Base-by-base conservation (phyloP, 2,888 invertebrate species). In the Andrena minutula region DNA sequence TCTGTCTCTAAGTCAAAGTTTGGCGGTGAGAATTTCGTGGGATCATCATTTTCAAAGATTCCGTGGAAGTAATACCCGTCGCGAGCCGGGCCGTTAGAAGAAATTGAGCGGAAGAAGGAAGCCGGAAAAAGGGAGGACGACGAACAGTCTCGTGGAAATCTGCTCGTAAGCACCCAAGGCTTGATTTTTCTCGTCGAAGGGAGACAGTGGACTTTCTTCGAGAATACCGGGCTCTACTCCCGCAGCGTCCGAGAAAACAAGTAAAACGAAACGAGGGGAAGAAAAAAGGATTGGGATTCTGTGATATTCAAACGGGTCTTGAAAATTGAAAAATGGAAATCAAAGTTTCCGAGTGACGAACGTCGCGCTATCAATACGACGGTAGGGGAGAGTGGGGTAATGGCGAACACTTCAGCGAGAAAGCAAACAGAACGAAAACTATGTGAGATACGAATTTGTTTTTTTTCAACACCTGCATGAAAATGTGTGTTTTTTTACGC, bases 91-190 rank as follows among this genome's bases (percentile, higher is more conserved):
- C 56, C 51, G 72, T 85, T 75, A 75, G 49, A 47, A 82, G 81
- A 87, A 85, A 87, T 76, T 77, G 79, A 60, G 70, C 74, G 75
- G 71, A 85, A 58, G 73, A 53, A 47, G 63, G 63, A 70, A 69
- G 65, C 56, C 47, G 53, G 63, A 64, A 35, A 61, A 64, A 53
- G 16, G 49, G 47, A 70, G 30, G 56, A 63, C n/a, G 56, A 30
- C 28, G 49, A 70, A 69, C 51, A 20, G 60, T 69, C 68, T 47
- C 60, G 56, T 61, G 74, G 71, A 82, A 84, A 86, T 87, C 70
- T 68, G 56, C 64, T 73, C 56, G 61, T 66, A 66, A 79, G 74
- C 53, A 63, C 23, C 28, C 30, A 32, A 58, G 61, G 28, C 66
- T 82, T 72, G 82, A 84, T 83, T 83, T 63, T 69, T 58, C 74